phyloP scores from a whole-genome alignment of 53 echinoderm and acorn worm species.

The Mesocentrotus franciscanus region DNA sequence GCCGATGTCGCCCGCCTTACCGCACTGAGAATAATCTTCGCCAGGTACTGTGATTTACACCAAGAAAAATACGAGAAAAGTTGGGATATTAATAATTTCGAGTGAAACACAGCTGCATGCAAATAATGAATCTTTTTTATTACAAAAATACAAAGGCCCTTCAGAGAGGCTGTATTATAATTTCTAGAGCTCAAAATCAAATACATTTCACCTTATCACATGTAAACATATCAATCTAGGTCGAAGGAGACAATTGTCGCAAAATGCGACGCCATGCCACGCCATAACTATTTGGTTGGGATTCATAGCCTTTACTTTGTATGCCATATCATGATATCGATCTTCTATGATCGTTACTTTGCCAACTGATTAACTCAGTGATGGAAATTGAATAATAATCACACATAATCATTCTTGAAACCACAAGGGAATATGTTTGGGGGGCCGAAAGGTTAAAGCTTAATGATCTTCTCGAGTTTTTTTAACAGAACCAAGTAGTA shows the following conservation, averaged over 20 bases:
- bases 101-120: background rate
- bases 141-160: background rate
- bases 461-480: too few species aligned
- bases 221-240: background rate
- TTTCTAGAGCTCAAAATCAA: background rate
- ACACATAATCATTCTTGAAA: too few species aligned
- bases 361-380: too few species aligned
- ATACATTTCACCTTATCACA: background rate
- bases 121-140: background rate
- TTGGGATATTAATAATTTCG: background rate
- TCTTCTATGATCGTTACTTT: too few species aligned
- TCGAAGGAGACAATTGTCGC: background rate
- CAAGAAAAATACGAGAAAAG: background rate
- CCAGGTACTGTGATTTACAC: constrained; percentile 3
- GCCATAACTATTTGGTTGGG: too few species aligned
- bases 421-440: too few species aligned
- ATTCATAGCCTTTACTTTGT: too few species aligned
- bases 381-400: too few species aligned
- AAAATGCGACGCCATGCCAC: background rate
- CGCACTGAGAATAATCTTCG: constrained; percentile 82
- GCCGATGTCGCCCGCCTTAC: constrained; percentile 84
- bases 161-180: background rate
- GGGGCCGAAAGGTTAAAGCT: too few species aligned
- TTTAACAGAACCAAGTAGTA: too few species aligned
- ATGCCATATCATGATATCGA: too few species aligned